phyloP scores from a whole-genome alignment of 2,888 invertebrate species.

The Machimus rusticus region DNA sequence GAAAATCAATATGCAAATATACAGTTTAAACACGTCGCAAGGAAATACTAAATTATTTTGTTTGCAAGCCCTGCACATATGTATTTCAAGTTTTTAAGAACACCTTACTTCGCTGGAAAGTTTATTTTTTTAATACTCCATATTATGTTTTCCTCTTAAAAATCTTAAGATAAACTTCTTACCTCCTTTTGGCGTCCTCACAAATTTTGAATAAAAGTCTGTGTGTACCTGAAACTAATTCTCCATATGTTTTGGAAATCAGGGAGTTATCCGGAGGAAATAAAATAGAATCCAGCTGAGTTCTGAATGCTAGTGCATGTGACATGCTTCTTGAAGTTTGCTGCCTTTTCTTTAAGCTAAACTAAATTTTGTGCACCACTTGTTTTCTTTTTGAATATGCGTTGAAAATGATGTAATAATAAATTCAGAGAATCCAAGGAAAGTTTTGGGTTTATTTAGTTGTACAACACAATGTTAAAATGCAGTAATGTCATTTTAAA shows the following conservation, averaged over 20 bases:
- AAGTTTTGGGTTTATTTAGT: neutral
- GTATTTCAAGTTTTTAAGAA: neutral
- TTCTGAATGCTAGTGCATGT: neutral
- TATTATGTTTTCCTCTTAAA: neutral
- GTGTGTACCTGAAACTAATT: neutral
- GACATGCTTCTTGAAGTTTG: neutral
- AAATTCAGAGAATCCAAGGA: neutral
- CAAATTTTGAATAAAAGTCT: neutral
- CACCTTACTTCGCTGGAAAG: neutral
- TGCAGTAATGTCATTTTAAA: neutral
- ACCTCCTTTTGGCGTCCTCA: neutral
- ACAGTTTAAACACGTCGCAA: neutral
- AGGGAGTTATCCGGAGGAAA: neutral
- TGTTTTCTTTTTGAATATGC: neutral
- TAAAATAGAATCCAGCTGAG: neutral
- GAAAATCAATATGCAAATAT: neutral
- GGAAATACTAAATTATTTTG: neutral
- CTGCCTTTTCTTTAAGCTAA: neutral
- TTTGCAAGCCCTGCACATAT: neutral
- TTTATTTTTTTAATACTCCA: neutral
- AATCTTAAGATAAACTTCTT: neutral
- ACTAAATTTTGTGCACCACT: neutral
- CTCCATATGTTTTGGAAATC: neutral
- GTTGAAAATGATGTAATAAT: neutral
- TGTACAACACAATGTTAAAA: neutral